A percentile compares a stretch with the other conserved stretches of the same genome.
Evolutionary conservation across 2,113 vertebrate species (phyloP).

Genomic region (Cyanoliseus patagonus): DNA sequence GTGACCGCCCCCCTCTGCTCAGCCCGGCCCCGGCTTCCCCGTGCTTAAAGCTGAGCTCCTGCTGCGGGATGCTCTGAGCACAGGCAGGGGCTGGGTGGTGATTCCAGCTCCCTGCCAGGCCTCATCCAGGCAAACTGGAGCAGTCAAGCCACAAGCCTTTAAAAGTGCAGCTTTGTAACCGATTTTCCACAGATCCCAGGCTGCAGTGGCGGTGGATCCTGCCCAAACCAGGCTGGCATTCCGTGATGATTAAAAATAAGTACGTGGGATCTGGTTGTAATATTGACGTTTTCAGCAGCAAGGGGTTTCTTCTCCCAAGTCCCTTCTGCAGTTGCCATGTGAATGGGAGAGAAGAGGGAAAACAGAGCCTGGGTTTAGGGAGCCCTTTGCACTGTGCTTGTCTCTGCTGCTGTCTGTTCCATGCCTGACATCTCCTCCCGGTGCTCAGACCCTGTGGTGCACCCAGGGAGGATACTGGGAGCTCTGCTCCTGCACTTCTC

Average conservation of each 20-base stretch:
- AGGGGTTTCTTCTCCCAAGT: rapidly evolving
- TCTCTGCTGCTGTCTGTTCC: background rate
- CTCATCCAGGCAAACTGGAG: background rate
- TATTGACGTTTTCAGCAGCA: background rate
- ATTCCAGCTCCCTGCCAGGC: background rate
- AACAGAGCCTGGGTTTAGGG: rapidly evolving
- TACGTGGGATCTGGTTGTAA: background rate
- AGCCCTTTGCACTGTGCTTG: background rate
- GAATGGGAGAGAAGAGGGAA: background rate
- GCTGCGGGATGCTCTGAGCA: too few relatives aligned
- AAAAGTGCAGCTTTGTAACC: background rate
- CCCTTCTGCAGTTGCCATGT: background rate
- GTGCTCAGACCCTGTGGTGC: rapidly evolving
- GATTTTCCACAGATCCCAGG: background rate
- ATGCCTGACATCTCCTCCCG: background rate
- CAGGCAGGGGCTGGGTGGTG: too few relatives aligned
- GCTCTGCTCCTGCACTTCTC: background rate
- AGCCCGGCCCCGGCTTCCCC: background rate
- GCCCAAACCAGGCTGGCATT: background rate
- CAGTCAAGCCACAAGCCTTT: background rate
- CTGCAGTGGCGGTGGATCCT: background rate
- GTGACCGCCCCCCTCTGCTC: background rate
- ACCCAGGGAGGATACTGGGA: rapidly evolving
- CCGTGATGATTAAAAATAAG: background rate
- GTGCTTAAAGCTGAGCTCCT: background rate